Conservation (phyloP, 1,140 invertebrate genomes). For the Pygmarrhopalites habei region DNA sequence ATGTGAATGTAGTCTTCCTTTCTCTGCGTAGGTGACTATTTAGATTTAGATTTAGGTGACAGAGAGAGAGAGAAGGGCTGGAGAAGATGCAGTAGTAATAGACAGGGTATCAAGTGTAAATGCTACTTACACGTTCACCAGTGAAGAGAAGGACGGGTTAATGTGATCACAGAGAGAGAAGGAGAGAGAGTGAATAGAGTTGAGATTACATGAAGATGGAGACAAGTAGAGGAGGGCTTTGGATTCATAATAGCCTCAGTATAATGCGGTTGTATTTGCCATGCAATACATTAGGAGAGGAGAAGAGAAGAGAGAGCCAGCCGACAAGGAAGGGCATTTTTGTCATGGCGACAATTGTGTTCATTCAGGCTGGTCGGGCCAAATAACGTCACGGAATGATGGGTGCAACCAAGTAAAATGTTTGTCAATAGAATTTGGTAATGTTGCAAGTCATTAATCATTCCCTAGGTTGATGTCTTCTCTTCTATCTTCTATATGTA, state of each 20-base stretch:
- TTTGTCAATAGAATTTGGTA: constrained; percentile 41
- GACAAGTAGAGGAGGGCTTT: constrained; percentile 17
- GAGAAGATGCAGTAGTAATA: not conserved
- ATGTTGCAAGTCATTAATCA: constrained; percentile 41
- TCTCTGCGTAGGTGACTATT: too few species aligned
- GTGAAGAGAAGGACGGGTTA: constrained; percentile 3
- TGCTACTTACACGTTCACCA: not conserved
- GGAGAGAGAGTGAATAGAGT: constrained; percentile 1
- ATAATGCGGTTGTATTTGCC: constrained; percentile 6
- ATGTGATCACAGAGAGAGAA: constrained; percentile 10
- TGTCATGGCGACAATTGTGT: constrained; percentile 32
- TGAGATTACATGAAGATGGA: constrained; percentile 18
- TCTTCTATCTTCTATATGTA: too few species aligned
- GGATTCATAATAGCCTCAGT: constrained; percentile 5
- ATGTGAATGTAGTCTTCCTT: too few species aligned
- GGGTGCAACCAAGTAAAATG: constrained; percentile 40
- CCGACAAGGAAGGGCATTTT: constrained; percentile 21
- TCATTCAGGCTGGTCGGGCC: constrained; percentile 29
- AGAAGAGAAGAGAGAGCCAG: constrained; percentile 1
- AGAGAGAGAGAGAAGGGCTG: not conserved
- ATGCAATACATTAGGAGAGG: constrained; percentile 1
- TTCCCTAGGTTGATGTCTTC: constrained; percentile 27
- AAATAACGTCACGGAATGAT: constrained; percentile 39
- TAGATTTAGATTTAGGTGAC: too few species aligned
- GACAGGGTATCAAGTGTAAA: not conserved